Conservation (phyloP, 2,888 invertebrate species). For the Andrena hattorfiana region DNA sequence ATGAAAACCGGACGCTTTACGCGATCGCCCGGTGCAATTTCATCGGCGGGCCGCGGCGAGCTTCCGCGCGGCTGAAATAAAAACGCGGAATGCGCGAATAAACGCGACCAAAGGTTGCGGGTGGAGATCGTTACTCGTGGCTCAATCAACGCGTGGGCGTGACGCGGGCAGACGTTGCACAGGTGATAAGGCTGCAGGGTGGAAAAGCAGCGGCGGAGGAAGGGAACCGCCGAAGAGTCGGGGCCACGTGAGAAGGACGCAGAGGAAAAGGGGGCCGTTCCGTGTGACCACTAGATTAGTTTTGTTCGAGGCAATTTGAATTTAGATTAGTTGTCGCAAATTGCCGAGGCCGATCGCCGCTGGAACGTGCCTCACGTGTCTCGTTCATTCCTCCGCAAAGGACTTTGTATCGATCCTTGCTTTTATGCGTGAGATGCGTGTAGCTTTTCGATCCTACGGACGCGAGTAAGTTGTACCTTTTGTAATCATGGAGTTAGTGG, state of each 20-base stretch:
- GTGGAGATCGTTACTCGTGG: slow-evolving; percentile 55
- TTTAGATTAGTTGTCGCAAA: slow-evolving; percentile 84
- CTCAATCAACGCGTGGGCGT: slow-evolving; percentile 67
- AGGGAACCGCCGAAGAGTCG: slow-evolving; percentile 33
- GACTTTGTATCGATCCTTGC: not conserved
- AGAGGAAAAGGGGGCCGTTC: slow-evolving; percentile 64
- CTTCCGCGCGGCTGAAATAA: not conserved
- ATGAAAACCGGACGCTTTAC: slow-evolving; percentile 27
- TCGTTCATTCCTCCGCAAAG: slow-evolving; percentile 48
- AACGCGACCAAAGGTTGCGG: slow-evolving; percentile 34
- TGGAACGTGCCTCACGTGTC: slow-evolving; percentile 46
- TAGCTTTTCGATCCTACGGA: too few species aligned
- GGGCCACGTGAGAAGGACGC: slow-evolving; percentile 43
- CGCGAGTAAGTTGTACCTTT: too few species aligned
- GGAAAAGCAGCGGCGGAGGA: slow-evolving; percentile 49
- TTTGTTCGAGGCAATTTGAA: slow-evolving; percentile 84
- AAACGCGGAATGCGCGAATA: slow-evolving; percentile 23
- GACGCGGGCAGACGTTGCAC: slow-evolving; percentile 39
- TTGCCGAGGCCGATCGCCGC: slow-evolving; percentile 78
- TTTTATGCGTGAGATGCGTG: not conserved
- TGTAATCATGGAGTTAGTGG: too few species aligned
- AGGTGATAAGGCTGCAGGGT: slow-evolving; percentile 55
- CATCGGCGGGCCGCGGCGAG: not conserved
- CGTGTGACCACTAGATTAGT: slow-evolving; percentile 82
- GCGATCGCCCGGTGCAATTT: slow-evolving; percentile 37